Percentiles rank a stretch among this genome's conserved stretches.
phyloP scores from a whole-genome alignment of 2,888 invertebrate genomes.

The Dasypolia templi region DNA sequence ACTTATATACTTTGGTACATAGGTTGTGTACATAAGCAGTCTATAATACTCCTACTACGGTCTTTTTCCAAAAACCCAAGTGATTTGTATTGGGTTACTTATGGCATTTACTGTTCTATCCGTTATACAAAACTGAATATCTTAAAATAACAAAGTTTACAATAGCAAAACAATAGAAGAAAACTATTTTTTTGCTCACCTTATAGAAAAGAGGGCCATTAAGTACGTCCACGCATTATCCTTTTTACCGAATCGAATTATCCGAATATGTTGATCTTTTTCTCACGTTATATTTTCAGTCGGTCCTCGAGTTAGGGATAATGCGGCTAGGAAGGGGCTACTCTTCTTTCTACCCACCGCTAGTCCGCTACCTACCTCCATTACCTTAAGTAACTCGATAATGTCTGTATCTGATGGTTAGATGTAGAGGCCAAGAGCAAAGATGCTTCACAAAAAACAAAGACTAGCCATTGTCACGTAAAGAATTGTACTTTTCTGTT shows the following conservation, averaged over 20 bases:
- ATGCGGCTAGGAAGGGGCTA: not conserved
- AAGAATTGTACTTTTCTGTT: not conserved
- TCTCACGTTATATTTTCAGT: not conserved
- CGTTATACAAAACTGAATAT: not conserved
- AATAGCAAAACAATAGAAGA: no score
- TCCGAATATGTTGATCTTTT: not conserved
- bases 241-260: constrained; percentile 1
- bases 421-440: not conserved
- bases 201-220: not conserved
- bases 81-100: not conserved
- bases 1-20: no score
- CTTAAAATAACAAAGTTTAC: not conserved
- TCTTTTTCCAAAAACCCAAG: no score
- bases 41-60: no score
- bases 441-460: not conserved
- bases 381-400: constrained; percentile 23
- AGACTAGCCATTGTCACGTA: not conserved
- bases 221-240: not conserved
- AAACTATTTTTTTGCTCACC: no score
- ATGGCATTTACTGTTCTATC: not conserved
- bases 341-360: not conserved
- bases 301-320: constrained; percentile 1
- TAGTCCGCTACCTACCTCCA: not conserved
- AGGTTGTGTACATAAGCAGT: no score
- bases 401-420: constrained; percentile 23